Evolutionary conservation across 2,113 vertebrate species (phyloP), one percentile per base, ranked within the genome.

Genomic region (Aramus guarauna): DNA sequence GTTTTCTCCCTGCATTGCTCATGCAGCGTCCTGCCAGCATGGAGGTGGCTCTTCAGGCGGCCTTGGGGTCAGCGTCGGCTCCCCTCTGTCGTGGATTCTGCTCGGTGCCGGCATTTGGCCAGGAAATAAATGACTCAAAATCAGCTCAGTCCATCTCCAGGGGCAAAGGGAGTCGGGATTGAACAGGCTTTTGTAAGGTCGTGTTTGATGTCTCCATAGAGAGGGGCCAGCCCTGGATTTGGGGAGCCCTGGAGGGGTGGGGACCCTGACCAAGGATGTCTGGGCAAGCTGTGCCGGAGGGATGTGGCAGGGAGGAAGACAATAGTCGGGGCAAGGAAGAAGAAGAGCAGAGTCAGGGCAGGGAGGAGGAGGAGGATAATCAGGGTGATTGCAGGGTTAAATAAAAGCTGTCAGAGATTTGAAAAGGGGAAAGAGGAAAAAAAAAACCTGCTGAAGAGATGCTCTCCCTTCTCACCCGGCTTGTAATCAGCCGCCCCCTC

Each of bases 401-500:
- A 78, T 90, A 96, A 88, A 89, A 91, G 79, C 81, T 95, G 90
- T 79, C 95, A 85, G 83, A 39, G 86, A 62, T 92, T 91, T 87
- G 86, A 92, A 96, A 88, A 94, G 67, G 85, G 36, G 39, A 95
- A 83, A 88, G 78, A 66, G 92, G 64, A 77, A 89, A 91, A 67
- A 88, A 78, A 83, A 83, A 93, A 77, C 74, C 55, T 3, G 0
- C 59, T 37, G 50, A 80, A 86, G 86, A 96, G 79, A 91, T 8
- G 9, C 77, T 93, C 85, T 94, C 71, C 91, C 84, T 94, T 82
- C 92, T 96, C 79, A 83, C 96, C 91, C 66, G 2, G 88, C 83
- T 67, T 93, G 85, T 90, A 91, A 92, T 96, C 90, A 94, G 92
- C 83, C 76, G 2, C 94, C 90, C 73, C 92, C 95, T 90, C 91